A percentile compares a stretch with the other conserved stretches of the same genome.
phyloP scores from a whole-genome alignment of 2,113 vertebrate species.

The Motacilla tschutschensis region DNA sequence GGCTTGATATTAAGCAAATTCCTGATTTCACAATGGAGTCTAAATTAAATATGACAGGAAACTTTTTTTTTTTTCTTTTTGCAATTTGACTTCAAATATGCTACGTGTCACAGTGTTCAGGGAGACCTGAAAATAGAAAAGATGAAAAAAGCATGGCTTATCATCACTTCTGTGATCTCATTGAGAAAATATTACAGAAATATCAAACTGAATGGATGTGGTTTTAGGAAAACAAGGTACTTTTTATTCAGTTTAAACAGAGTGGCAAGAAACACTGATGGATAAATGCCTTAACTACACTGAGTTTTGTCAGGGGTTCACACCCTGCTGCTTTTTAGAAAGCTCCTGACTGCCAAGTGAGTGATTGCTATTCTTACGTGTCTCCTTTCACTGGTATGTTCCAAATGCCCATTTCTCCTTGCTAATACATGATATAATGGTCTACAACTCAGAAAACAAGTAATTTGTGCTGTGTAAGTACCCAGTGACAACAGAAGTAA shows the following conservation, averaged over 20 bases:
- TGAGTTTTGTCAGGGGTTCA: neutral
- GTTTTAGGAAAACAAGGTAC: neutral
- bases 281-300: neutral
- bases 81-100: neutral
- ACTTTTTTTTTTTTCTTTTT: neutral
- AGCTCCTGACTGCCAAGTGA: neutral
- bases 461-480: neutral
- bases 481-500: neutral
- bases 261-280: neutral
- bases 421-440: neutral
- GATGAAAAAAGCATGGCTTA: neutral
- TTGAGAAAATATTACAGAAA: constrained; percentile 1
- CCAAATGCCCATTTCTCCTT: neutral
- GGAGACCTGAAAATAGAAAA: neutral
- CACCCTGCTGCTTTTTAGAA: neutral
- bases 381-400: neutral
- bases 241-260: neutral
- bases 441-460: neutral
- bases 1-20: neutral
- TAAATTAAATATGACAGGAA: neutral
- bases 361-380: neutral
- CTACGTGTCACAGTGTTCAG: neutral
- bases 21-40: neutral
- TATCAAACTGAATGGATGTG: neutral
- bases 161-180: constrained; percentile 10